Evolutionary conservation across 1,140 invertebrate genomes (phyloP).

Genomic region (Pseudobourletiella spinata): DNA sequence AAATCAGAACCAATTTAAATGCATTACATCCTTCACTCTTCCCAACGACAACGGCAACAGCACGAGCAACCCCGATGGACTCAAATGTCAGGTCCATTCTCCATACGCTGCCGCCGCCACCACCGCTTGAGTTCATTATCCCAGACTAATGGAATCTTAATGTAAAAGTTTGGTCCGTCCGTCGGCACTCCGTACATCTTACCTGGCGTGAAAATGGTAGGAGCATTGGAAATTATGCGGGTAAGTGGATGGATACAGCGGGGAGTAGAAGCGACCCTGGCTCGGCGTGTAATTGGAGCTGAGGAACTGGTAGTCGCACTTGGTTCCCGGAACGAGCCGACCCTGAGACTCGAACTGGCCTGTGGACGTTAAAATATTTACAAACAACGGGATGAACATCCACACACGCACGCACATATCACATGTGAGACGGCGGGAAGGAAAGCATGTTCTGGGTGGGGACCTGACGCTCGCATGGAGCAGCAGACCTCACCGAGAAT

Average conservation of each 20-base stretch:
- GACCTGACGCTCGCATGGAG: too few relatives aligned
- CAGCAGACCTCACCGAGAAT: too few relatives aligned
- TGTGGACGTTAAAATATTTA: conserved; percentile 49
- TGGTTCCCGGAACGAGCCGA: conserved; percentile 54
- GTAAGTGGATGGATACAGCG: conserved; percentile 72
- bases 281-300: conserved; percentile 53
- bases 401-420: too few relatives aligned
- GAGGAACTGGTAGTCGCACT: conserved; percentile 67
- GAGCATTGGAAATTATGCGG: conserved; percentile 67
- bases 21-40: neutral
- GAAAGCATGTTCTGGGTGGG: too few relatives aligned
- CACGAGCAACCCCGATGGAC: neutral
- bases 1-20: conserved; percentile 14
- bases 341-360: conserved; percentile 64
- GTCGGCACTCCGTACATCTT: conserved; percentile 37
- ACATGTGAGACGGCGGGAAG: too few relatives aligned
- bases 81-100: neutral
- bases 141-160: too few relatives aligned
- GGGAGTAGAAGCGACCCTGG: conserved; percentile 68
- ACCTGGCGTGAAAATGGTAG: conserved; percentile 69
- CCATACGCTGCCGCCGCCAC: too few relatives aligned
- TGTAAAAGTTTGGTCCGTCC: neutral
- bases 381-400: too few relatives aligned
- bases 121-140: too few relatives aligned
- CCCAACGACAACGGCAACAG: neutral